Base-by-base conservation (phyloP, 1,140 invertebrate genomes). In the Aphelinus atriplicis region DNA sequence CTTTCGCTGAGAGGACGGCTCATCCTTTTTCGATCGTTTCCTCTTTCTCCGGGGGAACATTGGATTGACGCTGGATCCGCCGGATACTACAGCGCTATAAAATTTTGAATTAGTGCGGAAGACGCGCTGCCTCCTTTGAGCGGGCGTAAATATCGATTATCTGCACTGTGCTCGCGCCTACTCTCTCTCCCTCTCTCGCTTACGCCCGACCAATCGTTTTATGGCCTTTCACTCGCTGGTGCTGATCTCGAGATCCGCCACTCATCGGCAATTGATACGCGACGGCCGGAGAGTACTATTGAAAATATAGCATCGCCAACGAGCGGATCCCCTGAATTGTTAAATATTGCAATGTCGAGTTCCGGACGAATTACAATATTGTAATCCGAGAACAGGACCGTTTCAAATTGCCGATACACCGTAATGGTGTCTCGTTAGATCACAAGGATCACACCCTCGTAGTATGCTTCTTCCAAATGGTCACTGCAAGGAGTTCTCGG, bases 131-230 rank as follows among this genome's bases (percentile, higher is more conserved):
- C 9, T 26, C 26, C 26, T 26, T 26, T 45, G 58, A 50, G 47
- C 42, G 7, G 42, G 58, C 61, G 61, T 71, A 71, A 71, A 64
- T 71, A 71, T 71, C 70, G 70, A 71, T 71, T 71, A 71, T 71
- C 47, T 64, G 70, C 50, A 26, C 60, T 50, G 60, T 10, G 58
- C 68, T 46, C 48, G 7, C 26, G 57, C 57, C 26, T 53, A 53
- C 9, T 6, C 51, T 53, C 51, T 4, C 57, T 7, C 57, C 3
- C 26, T 26, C 7, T 60, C 26, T 60, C 57, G 7, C 26, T n/a
- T 3, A 7, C 7, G n/a, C 46, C 5, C 26, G n/a, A 42, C 42
- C 61, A 71, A 7, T 61, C 68, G 48, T 51, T 71, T 70, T 71
- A 62, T 50, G 7, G 43, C n/a, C 50, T 62, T 71, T 71, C 48